Evolutionary conservation across 1,140 invertebrate genomes (phyloP), one percentile per base, ranked within the genome.

Genomic region (Patella vulgata): DNA sequence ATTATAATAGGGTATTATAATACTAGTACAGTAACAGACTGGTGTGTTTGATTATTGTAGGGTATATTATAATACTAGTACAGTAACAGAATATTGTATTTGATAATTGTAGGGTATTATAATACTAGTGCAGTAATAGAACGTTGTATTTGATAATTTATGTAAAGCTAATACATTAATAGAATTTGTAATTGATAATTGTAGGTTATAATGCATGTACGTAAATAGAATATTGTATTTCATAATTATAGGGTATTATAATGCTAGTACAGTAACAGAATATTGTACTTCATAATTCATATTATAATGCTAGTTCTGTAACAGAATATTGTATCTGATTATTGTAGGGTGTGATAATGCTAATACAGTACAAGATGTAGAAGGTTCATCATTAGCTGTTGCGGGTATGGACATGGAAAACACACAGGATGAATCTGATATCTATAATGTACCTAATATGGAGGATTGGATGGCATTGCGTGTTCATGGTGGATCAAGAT

Each of bases 391-490:
- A 14, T 50, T 44, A 19, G 53, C 46, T 55, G 50, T 28, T 33
- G 56, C 39, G 14, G 59, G 62, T 25, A 44, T 47, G 9, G 61
- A 71, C 17, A 51, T 46, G 30, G 48, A 40, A 17, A 44, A 61
- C 6, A 44, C 59, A 0, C 39, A 63, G 12, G 73, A 76, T 28
- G 71, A 70, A 28, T 61, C 56, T 9, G 74, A 74, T 56, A 70
- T 73, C 8, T 67, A 64, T 19, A 66, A 61, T 47, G 74, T 81
- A 21, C 65, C 74, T 14, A 80, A 82, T 65, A 69, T 67, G 14
- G 70, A 78, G 9, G 78, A 82, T 11, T 82, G 81, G 81, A 57
- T 81, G 55, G 66, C 73, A 17, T 65, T 81, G 1, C 66, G 81
- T 31, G 73, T 79, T 21, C 72, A 78, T 25, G 81, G 81, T 1